These are phyloP conservation scores for Urocitellus parryii DNA, from an alignment of 2,113 vertebrate genomes.

Conservation along the genomic window DNA sequence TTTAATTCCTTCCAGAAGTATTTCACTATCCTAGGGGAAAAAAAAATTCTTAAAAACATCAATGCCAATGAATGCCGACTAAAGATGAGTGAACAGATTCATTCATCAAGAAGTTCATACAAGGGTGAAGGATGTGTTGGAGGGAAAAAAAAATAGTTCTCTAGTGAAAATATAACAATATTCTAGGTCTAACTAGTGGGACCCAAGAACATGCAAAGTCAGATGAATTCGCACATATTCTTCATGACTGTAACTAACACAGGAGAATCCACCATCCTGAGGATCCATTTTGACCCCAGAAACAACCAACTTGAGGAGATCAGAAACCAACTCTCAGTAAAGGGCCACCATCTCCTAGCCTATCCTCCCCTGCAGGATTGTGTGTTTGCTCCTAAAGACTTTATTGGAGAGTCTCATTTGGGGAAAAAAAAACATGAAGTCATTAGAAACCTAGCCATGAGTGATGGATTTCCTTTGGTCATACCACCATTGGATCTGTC, in stretches of 20 bases:
- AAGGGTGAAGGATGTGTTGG: background rate
- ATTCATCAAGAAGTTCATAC: background rate
- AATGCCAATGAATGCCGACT: background rate
- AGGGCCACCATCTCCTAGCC: background rate
- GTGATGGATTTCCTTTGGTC: background rate
- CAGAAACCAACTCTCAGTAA: background rate
- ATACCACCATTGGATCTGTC: background rate
- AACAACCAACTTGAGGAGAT: background rate
- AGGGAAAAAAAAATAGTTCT: background rate
- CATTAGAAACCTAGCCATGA: constrained; percentile 35
- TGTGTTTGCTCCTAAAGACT: background rate
- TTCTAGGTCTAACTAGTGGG: background rate
- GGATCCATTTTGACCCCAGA: background rate
- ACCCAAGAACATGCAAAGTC: background rate
- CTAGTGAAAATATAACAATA: background rate
- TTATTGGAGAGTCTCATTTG: background rate
- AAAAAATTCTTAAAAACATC: background rate
- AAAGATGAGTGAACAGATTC: background rate
- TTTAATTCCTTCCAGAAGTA: constrained; percentile 38
- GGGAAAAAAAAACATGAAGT: background rate
- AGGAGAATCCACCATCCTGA: background rate
- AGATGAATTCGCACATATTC: background rate
- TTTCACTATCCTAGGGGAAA: background rate
- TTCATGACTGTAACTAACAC: background rate
- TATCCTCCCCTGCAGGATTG: too few species aligned